Percentiles rank a stretch among this genome's conserved stretches.
Conservation (phyloP, 2,888 invertebrate species). For the Synanthedon vespiformis region DNA sequence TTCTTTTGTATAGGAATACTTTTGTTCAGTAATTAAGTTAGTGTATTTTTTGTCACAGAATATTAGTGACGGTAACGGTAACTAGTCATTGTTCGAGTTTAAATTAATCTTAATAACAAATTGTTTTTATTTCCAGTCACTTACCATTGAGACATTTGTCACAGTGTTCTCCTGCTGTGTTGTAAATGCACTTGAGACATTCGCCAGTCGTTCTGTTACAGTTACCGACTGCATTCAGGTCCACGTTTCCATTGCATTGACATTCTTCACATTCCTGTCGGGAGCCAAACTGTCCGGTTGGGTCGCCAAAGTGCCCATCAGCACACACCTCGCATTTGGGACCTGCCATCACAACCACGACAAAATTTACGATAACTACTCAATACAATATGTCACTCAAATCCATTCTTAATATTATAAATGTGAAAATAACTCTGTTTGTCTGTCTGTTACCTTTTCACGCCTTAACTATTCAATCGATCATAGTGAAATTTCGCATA, state of each 20-base stretch:
- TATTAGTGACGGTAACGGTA: too few relatives aligned
- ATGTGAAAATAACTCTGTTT: too few relatives aligned
- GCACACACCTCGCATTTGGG: constrained; percentile 90
- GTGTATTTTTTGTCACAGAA: too few relatives aligned
- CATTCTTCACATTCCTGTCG: constrained; percentile 86
- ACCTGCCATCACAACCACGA: constrained; percentile 51
- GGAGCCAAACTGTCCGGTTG: constrained; percentile 75
- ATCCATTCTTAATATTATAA: too few relatives aligned
- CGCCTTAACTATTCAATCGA: too few relatives aligned
- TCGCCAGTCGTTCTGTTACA: constrained; percentile 96
- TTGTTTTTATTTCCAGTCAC: constrained; percentile 7
- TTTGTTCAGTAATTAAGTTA: too few relatives aligned
- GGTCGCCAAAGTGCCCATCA: constrained; percentile 95
- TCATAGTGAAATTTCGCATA: too few relatives aligned
- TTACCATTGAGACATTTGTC: constrained; percentile 90
- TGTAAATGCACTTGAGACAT: constrained; percentile 96
- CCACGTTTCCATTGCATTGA: constrained; percentile 93
- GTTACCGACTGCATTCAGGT: constrained; percentile 96
- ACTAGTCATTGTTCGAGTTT: too few relatives aligned
- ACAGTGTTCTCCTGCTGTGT: constrained; percentile 92
- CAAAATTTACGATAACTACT: background rate
- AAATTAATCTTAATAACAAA: too few relatives aligned
- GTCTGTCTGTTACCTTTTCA: too few relatives aligned
- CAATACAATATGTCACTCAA: too few relatives aligned
- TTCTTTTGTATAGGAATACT: too few relatives aligned